phyloP scores from a whole-genome alignment of 2,797 vertebrate genomes.

The Gadopsis marmoratus region DNA sequence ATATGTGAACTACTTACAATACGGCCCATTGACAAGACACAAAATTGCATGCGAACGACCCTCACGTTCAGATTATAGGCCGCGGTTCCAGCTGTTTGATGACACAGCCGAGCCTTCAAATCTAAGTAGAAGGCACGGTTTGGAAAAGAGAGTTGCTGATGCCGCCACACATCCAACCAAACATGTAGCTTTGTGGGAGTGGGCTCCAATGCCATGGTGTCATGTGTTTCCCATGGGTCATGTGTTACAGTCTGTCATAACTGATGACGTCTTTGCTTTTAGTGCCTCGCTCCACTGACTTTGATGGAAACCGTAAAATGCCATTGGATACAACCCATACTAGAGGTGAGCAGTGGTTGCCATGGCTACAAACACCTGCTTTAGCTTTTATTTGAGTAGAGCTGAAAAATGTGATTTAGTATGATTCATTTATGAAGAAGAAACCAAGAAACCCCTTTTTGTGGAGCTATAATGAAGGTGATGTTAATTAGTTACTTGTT shows the following conservation, averaged over 20 bases:
- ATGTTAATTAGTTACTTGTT: constrained; percentile 10
- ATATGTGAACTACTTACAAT: constrained; percentile 39
- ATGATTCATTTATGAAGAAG: neutral
- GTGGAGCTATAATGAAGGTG: constrained; percentile 13
- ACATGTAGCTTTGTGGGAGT: constrained; percentile 17
- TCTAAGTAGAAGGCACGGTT: constrained; percentile 54
- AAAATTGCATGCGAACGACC: constrained; percentile 42
- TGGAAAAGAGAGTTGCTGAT: constrained; percentile 42
- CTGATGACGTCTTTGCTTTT: constrained; percentile 61
- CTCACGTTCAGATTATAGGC: constrained; percentile 72
- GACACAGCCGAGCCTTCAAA: constrained; percentile 52
- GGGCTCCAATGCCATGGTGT: constrained; percentile 8
- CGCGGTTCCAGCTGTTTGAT: constrained; percentile 55
- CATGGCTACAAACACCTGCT: constrained; percentile 28
- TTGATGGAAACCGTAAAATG: constrained; percentile 72
- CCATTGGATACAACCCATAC: constrained; percentile 69
- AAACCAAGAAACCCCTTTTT: neutral
- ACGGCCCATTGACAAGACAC: constrained; percentile 53
- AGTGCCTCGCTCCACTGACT: constrained; percentile 77
- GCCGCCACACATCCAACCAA: constrained; percentile 41
- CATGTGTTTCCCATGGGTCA: constrained; percentile 21
- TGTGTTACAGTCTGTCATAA: constrained; percentile 25
- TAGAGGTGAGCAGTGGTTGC: constrained; percentile 76
- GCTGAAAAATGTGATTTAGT: neutral
- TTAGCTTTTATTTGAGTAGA: constrained; percentile 4